Conservation (phyloP, 2,888 invertebrate species). For the Caenorhabditis sulstoni region DNA sequence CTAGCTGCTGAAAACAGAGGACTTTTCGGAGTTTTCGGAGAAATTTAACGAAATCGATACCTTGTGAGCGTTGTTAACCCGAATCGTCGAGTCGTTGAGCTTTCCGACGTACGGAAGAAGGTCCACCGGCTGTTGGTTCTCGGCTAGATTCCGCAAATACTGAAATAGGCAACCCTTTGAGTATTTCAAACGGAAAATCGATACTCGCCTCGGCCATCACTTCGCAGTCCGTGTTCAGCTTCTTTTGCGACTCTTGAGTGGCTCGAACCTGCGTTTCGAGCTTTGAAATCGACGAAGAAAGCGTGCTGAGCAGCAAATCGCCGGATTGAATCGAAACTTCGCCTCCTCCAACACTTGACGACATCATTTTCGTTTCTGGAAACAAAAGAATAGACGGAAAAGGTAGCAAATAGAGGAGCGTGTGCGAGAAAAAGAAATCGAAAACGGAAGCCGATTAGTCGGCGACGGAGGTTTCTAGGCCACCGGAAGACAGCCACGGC, state of each 20-base stretch:
- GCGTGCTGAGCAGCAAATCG: slow-evolving; percentile 54
- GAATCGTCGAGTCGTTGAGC: slow-evolving; percentile 62
- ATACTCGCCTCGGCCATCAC: slow-evolving; percentile 54
- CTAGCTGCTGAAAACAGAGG: slow-evolving; percentile 43
- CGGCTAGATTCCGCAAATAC: slow-evolving; percentile 65
- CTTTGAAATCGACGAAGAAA: slow-evolving; percentile 47
- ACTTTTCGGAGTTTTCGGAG: neutral
- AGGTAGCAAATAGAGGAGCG: neutral
- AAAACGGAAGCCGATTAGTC: slow-evolving; percentile 3
- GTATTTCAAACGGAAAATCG: too few relatives aligned
- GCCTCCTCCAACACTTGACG: slow-evolving; percentile 42
- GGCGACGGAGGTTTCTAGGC: neutral
- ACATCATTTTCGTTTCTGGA: slow-evolving; percentile 38
- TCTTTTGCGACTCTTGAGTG: slow-evolving; percentile 49
- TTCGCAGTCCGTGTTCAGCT: slow-evolving; percentile 50
- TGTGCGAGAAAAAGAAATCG: too few relatives aligned
- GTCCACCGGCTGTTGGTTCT: slow-evolving; percentile 61
- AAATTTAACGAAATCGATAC: slow-evolving; percentile 19
- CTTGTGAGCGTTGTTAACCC: slow-evolving; percentile 57
- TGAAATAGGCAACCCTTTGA: slow-evolving; percentile 17
- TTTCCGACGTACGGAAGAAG: slow-evolving; percentile 60
- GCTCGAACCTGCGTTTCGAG: slow-evolving; percentile 56
- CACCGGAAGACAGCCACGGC: neutral
- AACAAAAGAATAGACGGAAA: neutral
- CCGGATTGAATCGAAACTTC: slow-evolving; percentile 61